A percentile compares a stretch with the other conserved stretches of the same genome.
Conservation (phyloP, 2,888 invertebrate genomes). For the Aproaerema taeniolella region DNA sequence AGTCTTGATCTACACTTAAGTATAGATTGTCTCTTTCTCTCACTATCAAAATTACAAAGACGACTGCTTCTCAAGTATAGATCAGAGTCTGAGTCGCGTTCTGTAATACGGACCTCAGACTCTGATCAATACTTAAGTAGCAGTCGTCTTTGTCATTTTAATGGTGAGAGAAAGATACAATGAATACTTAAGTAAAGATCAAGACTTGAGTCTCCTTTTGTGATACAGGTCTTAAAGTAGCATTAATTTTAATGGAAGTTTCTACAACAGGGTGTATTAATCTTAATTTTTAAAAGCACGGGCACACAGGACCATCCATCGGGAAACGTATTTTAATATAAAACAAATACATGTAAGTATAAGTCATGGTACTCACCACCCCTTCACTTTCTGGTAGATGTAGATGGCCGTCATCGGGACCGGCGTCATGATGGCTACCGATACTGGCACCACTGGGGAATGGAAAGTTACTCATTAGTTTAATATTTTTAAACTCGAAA, state of each 20-base stretch:
- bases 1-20: too few species aligned
- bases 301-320: not conserved
- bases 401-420: slow-evolving; percentile 83
- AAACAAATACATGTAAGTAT: not conserved
- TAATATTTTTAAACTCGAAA: too few species aligned
- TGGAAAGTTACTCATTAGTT: too few species aligned
- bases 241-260: not conserved
- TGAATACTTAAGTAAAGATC: not conserved
- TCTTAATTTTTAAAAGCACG: not conserved
- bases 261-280: not conserved
- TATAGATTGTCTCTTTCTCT: too few species aligned
- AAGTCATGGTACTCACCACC: slow-evolving; percentile 63
- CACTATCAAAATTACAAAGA: too few species aligned
- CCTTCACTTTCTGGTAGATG: slow-evolving; percentile 71
- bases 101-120: too few species aligned
- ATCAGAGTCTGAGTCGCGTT: too few species aligned
- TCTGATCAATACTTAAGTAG: too few species aligned
- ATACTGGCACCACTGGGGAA: slow-evolving; percentile 88
- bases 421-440: slow-evolving; percentile 96
- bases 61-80: too few species aligned
- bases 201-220: not conserved
- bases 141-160: too few species aligned
- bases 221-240: not conserved
- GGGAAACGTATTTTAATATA: not conserved
- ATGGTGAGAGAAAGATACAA: too few species aligned